Percentiles rank a stretch among this genome's conserved stretches.
Evolutionary conservation across 2,888 invertebrate genomes (phyloP).

Genomic region (Chymomyza amoena): DNA sequence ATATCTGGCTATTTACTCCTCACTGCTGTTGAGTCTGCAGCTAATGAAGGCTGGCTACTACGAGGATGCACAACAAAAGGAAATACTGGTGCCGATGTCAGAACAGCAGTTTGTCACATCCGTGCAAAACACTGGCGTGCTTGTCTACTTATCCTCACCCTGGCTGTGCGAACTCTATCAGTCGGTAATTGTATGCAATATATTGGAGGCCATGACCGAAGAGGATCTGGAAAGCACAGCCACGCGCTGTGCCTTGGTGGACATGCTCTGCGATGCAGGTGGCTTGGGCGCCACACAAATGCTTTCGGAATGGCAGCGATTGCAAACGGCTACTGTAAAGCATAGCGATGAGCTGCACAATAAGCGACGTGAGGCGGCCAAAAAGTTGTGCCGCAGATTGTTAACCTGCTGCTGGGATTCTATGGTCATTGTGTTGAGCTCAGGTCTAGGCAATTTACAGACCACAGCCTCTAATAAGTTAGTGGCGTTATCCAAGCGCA

Average conservation of each 20-base stretch:
- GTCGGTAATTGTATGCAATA: slow-evolving; percentile 85
- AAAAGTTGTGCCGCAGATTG: slow-evolving; percentile 86
- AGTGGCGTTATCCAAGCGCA: slow-evolving; percentile 82
- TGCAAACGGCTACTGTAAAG: slow-evolving; percentile 88
- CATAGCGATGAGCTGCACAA: slow-evolving; percentile 83
- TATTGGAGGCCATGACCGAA: slow-evolving; percentile 71
- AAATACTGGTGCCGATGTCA: slow-evolving; percentile 81
- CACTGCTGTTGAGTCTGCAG: slow-evolving; percentile 89
- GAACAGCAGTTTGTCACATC: slow-evolving; percentile 95
- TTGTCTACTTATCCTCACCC: slow-evolving; percentile 94
- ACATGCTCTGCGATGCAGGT: slow-evolving; percentile 85
- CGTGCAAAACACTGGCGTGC: slow-evolving; percentile 93
- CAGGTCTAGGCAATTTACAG: slow-evolving; percentile 82
- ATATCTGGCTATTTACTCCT: slow-evolving; percentile 93
- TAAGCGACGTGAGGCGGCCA: slow-evolving; percentile 88
- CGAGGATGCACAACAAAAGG: slow-evolving; percentile 80
- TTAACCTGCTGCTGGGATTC: slow-evolving; percentile 95
- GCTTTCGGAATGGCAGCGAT: slow-evolving; percentile 90
- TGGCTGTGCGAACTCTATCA: slow-evolving; percentile 97
- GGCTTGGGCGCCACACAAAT: slow-evolving; percentile 91
- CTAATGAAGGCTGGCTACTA: slow-evolving; percentile 89
- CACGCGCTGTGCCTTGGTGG: slow-evolving; percentile 77
- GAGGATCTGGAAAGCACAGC: slow-evolving; percentile 72
- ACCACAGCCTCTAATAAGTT: slow-evolving; percentile 80
- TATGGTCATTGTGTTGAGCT: slow-evolving; percentile 91